phyloP scores from a whole-genome alignment of 2,888 invertebrate genomes.

The Chymomyza amoena region DNA sequence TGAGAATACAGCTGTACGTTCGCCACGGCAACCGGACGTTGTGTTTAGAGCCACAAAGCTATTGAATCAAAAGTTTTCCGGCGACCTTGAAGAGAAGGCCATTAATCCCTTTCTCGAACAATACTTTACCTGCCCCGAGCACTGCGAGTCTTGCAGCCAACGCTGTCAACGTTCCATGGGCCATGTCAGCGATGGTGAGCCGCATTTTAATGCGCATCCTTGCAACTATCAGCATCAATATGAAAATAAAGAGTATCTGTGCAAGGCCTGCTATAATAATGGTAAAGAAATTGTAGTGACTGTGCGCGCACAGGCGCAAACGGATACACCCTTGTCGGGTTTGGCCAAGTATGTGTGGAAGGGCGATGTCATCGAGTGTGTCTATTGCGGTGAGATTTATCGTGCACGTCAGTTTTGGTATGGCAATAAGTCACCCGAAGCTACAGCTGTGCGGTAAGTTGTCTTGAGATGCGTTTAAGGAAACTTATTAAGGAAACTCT shows the following conservation, averaged over 20 bases:
- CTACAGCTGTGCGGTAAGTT: slow-evolving; percentile 81
- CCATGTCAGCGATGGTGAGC: slow-evolving; percentile 82
- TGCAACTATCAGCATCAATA: slow-evolving; percentile 86
- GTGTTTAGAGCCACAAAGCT: slow-evolving; percentile 85
- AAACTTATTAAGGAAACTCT: not conserved
- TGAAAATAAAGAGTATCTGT: slow-evolving; percentile 84
- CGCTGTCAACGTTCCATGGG: slow-evolving; percentile 85
- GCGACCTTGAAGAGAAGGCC: slow-evolving; percentile 82
- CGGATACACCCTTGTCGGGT: slow-evolving; percentile 82
- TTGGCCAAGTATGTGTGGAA: slow-evolving; percentile 88
- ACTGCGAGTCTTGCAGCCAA: slow-evolving; percentile 85
- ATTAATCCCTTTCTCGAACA: slow-evolving; percentile 87
- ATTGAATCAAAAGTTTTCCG: slow-evolving; percentile 87
- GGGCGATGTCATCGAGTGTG: slow-evolving; percentile 88
- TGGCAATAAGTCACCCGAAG: slow-evolving; percentile 87
- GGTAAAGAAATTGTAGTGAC: slow-evolving; percentile 79
- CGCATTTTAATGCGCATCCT: slow-evolving; percentile 80
- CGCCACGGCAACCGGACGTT: slow-evolving; percentile 83
- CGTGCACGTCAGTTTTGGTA: slow-evolving; percentile 89
- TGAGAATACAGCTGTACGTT: slow-evolving; percentile 85
- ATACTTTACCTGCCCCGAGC: slow-evolving; percentile 87
- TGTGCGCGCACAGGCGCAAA: slow-evolving; percentile 66
- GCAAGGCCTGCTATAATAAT: slow-evolving; percentile 83
- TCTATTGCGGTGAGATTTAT: slow-evolving; percentile 81
- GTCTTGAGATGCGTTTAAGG: not conserved